Evolutionary conservation across 2,797 vertebrate genomes (phyloP).

Genomic region (Halcyon smyrnensis): DNA sequence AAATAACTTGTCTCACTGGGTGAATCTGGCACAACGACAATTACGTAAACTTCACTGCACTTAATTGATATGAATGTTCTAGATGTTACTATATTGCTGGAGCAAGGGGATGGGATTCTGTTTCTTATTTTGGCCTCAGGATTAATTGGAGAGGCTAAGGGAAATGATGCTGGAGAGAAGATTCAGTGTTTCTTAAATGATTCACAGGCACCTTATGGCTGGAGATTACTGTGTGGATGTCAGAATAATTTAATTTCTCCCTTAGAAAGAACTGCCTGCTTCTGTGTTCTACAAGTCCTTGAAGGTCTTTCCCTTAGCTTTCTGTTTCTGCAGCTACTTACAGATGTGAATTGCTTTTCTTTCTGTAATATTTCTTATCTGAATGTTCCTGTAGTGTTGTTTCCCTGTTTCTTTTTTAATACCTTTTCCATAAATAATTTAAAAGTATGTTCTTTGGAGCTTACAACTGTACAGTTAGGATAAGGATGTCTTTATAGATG

Average conservation of each 20-base stretch:
- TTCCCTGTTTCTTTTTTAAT: too few relatives aligned
- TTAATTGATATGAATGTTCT: neutral
- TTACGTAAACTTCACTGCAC: neutral
- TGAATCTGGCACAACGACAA: neutral
- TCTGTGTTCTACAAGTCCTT: neutral
- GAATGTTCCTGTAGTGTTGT: neutral
- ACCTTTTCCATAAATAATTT: neutral
- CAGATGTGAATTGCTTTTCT: neutral
- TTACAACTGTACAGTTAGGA: neutral
- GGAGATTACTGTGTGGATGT: neutral
- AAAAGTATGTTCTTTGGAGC: neutral
- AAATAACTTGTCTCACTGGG: neutral
- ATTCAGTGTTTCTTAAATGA: neutral
- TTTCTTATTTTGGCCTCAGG: neutral
- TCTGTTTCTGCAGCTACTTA: neutral
- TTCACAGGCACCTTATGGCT: neutral
- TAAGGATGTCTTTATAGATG: neutral
- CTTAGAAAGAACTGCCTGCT: neutral
- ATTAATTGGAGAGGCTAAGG: neutral
- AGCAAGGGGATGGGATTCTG: neutral
- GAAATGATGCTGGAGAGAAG: neutral
- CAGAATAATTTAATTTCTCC: neutral
- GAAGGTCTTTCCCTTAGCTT: neutral
- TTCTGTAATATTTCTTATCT: neutral
- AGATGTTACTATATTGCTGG: neutral